Evolutionary conservation across 2,797 vertebrate species (phyloP).

Genomic region (Sparus aurata): DNA sequence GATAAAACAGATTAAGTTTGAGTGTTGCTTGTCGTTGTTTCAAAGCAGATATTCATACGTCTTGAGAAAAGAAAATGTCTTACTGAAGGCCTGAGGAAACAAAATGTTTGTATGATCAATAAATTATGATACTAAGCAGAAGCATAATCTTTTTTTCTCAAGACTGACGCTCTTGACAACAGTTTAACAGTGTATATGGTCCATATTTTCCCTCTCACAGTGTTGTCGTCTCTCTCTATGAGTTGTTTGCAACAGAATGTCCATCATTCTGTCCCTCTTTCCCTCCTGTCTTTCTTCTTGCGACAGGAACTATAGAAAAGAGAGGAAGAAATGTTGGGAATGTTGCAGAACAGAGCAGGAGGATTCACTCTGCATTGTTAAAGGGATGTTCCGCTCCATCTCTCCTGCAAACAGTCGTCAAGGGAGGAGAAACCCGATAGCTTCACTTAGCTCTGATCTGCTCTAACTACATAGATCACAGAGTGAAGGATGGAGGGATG

Average conservation of each 20-base stretch:
- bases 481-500: slow-evolving; percentile 40
- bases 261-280: slow-evolving; percentile 31
- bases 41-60: no score
- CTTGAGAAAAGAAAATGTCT: no score
- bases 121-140: no score
- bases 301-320: slow-evolving; percentile 51
- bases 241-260: slow-evolving; percentile 29
- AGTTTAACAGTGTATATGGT: slow-evolving; percentile 15
- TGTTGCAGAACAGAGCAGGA: slow-evolving; percentile 71
- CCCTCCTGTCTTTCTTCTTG: slow-evolving; percentile 31
- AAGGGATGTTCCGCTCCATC: slow-evolving; percentile 80
- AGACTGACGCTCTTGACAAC: background rate
- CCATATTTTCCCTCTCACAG: background rate
- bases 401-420: slow-evolving; percentile 74
- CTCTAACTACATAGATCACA: slow-evolving; percentile 70
- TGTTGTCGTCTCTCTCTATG: slow-evolving; percentile 1
- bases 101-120: no score
- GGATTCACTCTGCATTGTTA: slow-evolving; percentile 77
- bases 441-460: slow-evolving; percentile 76
- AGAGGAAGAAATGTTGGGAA: slow-evolving; percentile 63
- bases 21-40: background rate
- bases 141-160: no score
- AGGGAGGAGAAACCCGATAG: slow-evolving; percentile 77
- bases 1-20: background rate
- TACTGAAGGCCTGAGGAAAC: no score